Evolutionary conservation across 2,888 invertebrate genomes (phyloP).

Genomic region (Tinea semifulvella): DNA sequence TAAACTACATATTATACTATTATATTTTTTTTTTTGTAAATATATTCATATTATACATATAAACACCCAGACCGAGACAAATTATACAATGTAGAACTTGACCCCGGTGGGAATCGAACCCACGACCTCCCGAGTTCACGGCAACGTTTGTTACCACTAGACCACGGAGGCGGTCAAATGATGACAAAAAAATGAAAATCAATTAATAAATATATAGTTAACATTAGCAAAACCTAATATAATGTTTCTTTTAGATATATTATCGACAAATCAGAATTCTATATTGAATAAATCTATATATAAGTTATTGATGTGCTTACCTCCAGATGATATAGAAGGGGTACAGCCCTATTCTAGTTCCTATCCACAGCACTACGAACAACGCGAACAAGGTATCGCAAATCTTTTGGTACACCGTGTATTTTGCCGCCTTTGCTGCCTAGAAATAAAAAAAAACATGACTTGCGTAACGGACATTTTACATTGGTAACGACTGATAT

Average conservation of each 20-base stretch:
- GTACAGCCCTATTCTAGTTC: slow-evolving; percentile 87
- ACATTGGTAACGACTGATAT: not conserved
- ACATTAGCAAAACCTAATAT: not conserved
- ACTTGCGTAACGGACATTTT: not conserved
- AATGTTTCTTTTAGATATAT: not conserved
- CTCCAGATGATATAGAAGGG: slow-evolving; percentile 89
- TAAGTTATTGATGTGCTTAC: slow-evolving; percentile 53
- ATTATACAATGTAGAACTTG: no score
- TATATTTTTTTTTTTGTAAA: no score
- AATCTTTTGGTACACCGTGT: slow-evolving; percentile 86
- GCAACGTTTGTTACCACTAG: no score
- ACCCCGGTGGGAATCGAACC: no score
- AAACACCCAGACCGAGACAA: no score
- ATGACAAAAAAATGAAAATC: slow-evolving; percentile 26
- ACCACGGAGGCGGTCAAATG: no score
- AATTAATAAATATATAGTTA: not conserved
- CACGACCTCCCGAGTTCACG: no score
- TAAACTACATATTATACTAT: no score
- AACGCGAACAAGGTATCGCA: slow-evolving; percentile 90
- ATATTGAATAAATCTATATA: no score
- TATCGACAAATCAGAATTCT: not conserved
- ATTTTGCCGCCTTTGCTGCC: slow-evolving; percentile 94
- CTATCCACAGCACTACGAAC: slow-evolving; percentile 92
- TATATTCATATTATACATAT: no score
- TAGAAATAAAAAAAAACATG: slow-evolving; percentile 43